Evolutionary conservation across 2,888 invertebrate species (phyloP), one percentile per base, ranked within the genome.

Genomic region (Icerya purchasi): DNA sequence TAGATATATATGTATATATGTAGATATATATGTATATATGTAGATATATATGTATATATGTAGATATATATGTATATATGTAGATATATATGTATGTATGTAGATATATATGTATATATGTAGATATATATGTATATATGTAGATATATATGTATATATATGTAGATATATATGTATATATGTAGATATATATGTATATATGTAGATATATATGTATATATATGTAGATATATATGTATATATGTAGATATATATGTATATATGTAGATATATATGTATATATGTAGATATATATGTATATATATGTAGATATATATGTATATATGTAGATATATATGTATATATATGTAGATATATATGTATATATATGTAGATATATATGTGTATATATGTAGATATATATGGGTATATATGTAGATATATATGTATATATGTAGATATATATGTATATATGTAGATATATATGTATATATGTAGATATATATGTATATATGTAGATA

Each of bases 251-350:
- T 36, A 36, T 36, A 36, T 36, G 14, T 36, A 36, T 36, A 14
- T 36, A 36, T 36, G 14, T 36, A 36, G 5, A 36, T 14, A 36
- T 36, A 36, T 36, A 14, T 36, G 14, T 36, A 36, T 14, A 14
- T 36, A 14, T 36, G 14, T 36, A 36, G 5, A 36, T 14, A 14
- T 36, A 5, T 36, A 36, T 36, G 14, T 36, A 36, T 36, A 8
- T 36, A 36, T 36, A 14, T 36, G 14, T 36, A 36, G 5, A 14
- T n/a, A 36, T 8, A 36, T 36, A 36, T 36, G 14, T 36, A 8
- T 36, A 36, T 36, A 36, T 14, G 5, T 36, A 36, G 5, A 14
- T 36, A 36, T 36, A 36, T 72, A 81, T 87, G 86, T 82, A 61
- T n/a, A n/a, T n/a, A n/a, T n/a, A n/a, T n/a, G n/a, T n/a, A n/a